Percentiles rank a stretch among this genome's conserved stretches.
Evolutionary conservation across 2,113 vertebrate species (phyloP).

Genomic region (Aegithalos caudatus): DNA sequence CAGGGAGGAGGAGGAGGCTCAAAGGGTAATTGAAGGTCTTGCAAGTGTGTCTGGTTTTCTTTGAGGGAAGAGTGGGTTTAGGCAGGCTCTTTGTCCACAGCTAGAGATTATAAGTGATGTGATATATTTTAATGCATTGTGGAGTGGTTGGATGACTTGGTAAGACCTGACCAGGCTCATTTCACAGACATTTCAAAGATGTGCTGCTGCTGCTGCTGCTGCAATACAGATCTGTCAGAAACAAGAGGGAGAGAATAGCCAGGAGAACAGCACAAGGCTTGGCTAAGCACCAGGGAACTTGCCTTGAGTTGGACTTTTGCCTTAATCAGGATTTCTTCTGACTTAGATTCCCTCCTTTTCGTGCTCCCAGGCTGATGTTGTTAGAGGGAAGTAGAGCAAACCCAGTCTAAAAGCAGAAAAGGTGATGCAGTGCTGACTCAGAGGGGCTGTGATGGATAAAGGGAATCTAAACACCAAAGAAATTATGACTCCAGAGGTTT

Average conservation of each 20-base stretch:
- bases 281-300: neutral
- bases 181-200: neutral
- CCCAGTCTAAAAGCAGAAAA: neutral
- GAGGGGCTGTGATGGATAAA: neutral
- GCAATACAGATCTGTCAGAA: neutral
- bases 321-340: neutral
- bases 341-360: neutral
- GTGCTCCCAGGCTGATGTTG: neutral
- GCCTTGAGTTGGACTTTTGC: neutral
- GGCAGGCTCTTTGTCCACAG: neutral
- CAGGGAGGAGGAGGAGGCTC: neutral
- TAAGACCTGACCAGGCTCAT: neutral
- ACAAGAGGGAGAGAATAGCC: neutral
- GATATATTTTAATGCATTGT: neutral
- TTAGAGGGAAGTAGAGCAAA: neutral
- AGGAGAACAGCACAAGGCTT: neutral
- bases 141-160: neutral
- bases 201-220: neutral
- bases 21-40: neutral
- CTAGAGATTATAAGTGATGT: neutral
- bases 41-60: neutral
- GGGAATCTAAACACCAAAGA: neutral
- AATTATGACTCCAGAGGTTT: neutral
- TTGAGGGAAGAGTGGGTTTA: neutral
- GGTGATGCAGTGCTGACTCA: neutral